Percentiles rank a stretch among this genome's conserved stretches.
Conservation (phyloP, 2,113 vertebrate genomes). For the Cranoglanis bouderius region DNA sequence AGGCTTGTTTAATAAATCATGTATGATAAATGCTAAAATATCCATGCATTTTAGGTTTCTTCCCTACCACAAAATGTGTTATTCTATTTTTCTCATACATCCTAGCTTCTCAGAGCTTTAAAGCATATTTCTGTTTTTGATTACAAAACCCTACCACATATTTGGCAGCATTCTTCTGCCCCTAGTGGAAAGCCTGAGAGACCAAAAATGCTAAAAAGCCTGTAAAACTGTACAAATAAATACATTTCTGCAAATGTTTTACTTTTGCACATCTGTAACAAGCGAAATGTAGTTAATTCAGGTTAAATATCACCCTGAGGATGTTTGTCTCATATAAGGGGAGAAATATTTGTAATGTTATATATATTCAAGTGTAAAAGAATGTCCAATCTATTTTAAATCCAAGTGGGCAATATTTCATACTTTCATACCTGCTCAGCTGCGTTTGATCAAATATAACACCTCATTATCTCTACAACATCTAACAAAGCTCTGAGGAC, state of each 20-base stretch:
- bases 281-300: conserved; percentile 21
- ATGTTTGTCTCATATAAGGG: conserved; percentile 38
- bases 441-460: background rate
- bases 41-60: background rate
- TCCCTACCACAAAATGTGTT: background rate
- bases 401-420: conserved; percentile 23
- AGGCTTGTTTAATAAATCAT: background rate
- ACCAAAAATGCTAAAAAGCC: background rate
- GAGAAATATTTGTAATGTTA: conserved; percentile 42
- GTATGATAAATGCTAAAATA: no score
- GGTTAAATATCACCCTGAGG: conserved; percentile 17
- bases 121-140: conserved; percentile 6
- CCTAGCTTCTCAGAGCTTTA: background rate
- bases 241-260: conserved; percentile 8
- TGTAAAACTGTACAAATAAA: conserved; percentile 1
- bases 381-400: conserved; percentile 32
- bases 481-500: conserved; percentile 42
- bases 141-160: background rate
- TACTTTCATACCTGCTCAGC: conserved; percentile 21
- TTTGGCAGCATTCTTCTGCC: conserved; percentile 48
- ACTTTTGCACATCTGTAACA: conserved; percentile 16
- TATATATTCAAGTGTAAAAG: conserved; percentile 19
- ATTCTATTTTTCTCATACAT: background rate
- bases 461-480: conserved; percentile 30
- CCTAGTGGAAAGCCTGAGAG: conserved; percentile 41